Base-by-base conservation (phyloP, 2,113 vertebrate genomes). In the Heteronetta atricapilla region DNA sequence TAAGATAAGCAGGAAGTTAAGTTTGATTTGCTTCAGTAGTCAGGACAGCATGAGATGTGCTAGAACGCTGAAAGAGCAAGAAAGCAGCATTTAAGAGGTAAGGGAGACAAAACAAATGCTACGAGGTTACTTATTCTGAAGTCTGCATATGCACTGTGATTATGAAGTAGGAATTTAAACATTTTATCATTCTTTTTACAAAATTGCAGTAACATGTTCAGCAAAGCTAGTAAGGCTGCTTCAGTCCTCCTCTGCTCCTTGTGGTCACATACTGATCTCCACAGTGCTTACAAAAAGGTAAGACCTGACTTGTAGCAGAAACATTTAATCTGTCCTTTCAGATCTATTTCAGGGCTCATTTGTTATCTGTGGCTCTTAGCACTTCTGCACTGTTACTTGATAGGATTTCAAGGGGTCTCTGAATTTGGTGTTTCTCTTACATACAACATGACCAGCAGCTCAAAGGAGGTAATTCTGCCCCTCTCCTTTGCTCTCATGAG, bases 221-320 rank as follows among this genome's bases (percentile, higher is more conserved):
- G 89, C 88, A 98, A 98, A 91, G 98, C 98, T 3, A 97, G 97
- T 33, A 98, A 97, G 88, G 98, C 98, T 10, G 99, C 99, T 2
- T 98, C 98, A 16, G 48, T 98, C 33, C 97, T 99, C n/a, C 98
- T 99, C 46, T 98, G 98, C 72, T 97, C 96, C 31, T 94, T 99
- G 96, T 99, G 99, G 99, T 96, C 90, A 8, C 98, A 99, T 81
- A 96, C 88, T 0, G 98, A 99, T 40, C 98, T 99, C 33, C 99
- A 98, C 20, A 96, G 52, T 0, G 94, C 94, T 81, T 99, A 98
- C 85, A 99, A 98, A 96, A 99, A 98, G 98, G 99, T 99, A 97
- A 97, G 98, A 36, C 31, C 23, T 25, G 34, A 8, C 17, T 25
- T 81, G 33, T 15, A 59, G 46, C 23, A 44, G 50, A 56, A 8